These are phyloP conservation scores for Chloromyia formosa DNA, from an alignment of 2,888 invertebrate genomes.

Conservation along the genomic window DNA sequence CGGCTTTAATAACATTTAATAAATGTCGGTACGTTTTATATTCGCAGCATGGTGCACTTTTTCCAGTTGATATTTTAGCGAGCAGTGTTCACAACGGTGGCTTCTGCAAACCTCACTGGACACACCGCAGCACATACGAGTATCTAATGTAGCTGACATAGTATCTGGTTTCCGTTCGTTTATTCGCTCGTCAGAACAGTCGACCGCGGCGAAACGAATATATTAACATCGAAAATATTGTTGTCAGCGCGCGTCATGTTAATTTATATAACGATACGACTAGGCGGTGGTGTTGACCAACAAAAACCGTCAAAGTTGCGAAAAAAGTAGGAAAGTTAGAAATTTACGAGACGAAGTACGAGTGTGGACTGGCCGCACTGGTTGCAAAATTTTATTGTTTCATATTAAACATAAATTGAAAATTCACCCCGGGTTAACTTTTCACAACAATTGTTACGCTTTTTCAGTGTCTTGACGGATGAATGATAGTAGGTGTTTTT, in stretches of 20 bases:
- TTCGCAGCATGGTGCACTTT: conserved; percentile 41
- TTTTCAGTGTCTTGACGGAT: neutral
- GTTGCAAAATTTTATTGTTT: neutral
- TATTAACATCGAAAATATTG: conserved; percentile 29
- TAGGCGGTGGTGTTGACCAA: no score
- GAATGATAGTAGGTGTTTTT: no score
- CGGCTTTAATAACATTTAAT: conserved; percentile 41
- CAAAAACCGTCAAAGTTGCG: neutral
- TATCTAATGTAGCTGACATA: neutral
- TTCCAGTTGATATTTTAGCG: conserved; percentile 27
- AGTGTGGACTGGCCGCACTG: neutral
- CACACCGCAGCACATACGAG: neutral
- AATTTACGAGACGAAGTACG: neutral
- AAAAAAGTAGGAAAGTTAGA: neutral
- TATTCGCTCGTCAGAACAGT: neutral
- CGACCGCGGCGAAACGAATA: conserved; percentile 32
- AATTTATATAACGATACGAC: conserved; percentile 26
- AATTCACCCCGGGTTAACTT: neutral
- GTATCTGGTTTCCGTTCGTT: conserved; percentile 19
- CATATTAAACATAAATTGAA: neutral
- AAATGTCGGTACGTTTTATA: conserved; percentile 43
- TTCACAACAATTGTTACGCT: neutral
- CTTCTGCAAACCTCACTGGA: conserved; percentile 23
- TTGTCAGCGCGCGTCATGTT: conserved; percentile 28
- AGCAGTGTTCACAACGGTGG: conserved; percentile 1